Percentiles rank a stretch among this genome's conserved stretches.
Conservation (phyloP, 2,888 invertebrate genomes). For the Orthosia cruda region DNA sequence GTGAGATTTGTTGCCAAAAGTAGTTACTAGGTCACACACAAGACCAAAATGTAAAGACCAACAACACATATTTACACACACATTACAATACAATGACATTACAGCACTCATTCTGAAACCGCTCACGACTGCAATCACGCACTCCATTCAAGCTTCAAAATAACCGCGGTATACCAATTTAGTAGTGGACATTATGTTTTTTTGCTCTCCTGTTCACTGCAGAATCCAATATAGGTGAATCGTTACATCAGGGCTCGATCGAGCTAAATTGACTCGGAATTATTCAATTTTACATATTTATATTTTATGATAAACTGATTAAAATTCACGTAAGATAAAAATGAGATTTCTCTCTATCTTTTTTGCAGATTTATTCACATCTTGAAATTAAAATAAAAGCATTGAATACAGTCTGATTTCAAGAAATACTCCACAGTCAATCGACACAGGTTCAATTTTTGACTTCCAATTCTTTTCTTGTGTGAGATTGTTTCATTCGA, state of each 20-base stretch:
- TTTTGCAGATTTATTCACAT: not conserved
- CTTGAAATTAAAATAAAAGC: not conserved
- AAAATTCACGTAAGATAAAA: not conserved
- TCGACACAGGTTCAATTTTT: constrained; percentile 20
- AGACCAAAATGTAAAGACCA: not conserved
- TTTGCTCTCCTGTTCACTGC: no score
- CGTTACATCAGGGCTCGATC: no score
- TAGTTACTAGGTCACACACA: no score
- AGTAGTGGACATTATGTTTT: no score
- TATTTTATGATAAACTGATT: no score
- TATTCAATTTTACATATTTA: no score
- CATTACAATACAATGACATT: no score
- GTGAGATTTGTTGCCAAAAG: no score
- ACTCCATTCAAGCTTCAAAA: constrained; percentile 3
- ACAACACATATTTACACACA: not conserved
- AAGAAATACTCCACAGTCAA: not conserved
- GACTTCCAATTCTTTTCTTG: constrained; percentile 19
- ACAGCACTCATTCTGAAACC: not conserved
- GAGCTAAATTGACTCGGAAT: no score
- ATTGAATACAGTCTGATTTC: not conserved
- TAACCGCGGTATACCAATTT: not conserved
- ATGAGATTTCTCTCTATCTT: not conserved
- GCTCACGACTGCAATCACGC: constrained; percentile 17
- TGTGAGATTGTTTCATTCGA: constrained; percentile 6
- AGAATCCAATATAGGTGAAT: no score